These are phyloP conservation scores for Typhlichthys subterraneus DNA, from an alignment of 2,797 vertebrate species.

Conservation along the genomic window DNA sequence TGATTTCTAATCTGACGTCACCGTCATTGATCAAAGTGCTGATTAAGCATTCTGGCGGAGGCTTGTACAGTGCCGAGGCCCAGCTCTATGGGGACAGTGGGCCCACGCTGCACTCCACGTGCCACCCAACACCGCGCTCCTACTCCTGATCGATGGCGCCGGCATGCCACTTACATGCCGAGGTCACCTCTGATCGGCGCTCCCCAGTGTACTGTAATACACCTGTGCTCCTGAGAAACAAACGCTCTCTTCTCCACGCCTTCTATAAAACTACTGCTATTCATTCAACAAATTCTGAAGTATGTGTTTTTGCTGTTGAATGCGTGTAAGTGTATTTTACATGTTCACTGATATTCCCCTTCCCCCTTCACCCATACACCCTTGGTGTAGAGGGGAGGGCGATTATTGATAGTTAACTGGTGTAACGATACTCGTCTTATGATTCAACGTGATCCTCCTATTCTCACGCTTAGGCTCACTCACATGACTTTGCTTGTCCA, in stretches of 20 bases:
- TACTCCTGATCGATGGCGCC: slow-evolving; percentile 28
- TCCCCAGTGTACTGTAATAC: background rate
- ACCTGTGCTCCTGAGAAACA: background rate
- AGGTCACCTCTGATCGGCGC: slow-evolving; percentile 5
- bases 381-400: too few relatives aligned
- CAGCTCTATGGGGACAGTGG: slow-evolving; percentile 14
- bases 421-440: too few relatives aligned
- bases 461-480: too few relatives aligned
- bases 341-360: too few relatives aligned
- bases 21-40: slow-evolving; percentile 14
- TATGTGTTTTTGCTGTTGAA: background rate
- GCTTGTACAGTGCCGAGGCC: background rate
- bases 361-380: too few relatives aligned
- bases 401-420: too few relatives aligned
- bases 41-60: slow-evolving; percentile 7
- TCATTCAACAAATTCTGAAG: background rate
- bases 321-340: too few relatives aligned
- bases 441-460: too few relatives aligned
- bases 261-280: background rate
- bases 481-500: too few relatives aligned
- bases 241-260: background rate
- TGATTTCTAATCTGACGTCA: slow-evolving; percentile 3
- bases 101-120: slow-evolving; percentile 9
- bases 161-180: slow-evolving; percentile 13
- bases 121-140: slow-evolving; percentile 13